A percentile compares a stretch with the other conserved stretches of the same genome.
phyloP scores from a whole-genome alignment of 2,113 vertebrate genomes.

The Pomatostomus ruficeps region DNA sequence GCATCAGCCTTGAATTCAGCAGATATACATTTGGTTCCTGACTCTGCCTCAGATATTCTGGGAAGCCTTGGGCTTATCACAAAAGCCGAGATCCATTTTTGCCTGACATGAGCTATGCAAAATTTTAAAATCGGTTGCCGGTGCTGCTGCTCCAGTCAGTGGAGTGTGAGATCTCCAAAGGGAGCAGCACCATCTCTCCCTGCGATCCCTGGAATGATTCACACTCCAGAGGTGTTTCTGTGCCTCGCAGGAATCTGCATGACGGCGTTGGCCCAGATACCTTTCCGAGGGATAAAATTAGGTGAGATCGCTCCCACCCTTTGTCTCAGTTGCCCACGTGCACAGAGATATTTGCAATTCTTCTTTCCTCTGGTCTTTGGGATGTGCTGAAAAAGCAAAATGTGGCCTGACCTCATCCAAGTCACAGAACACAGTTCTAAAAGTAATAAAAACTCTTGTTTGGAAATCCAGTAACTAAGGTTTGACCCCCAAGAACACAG shows the following conservation, averaged over 20 bases:
- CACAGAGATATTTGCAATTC: not conserved
- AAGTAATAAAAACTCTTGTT: not conserved
- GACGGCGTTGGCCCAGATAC: not conserved
- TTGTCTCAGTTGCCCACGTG: not conserved
- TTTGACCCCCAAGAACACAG: not conserved
- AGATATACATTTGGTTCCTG: not conserved
- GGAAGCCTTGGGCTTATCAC: not conserved
- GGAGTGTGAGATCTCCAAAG: not conserved
- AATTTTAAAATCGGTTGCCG: not conserved
- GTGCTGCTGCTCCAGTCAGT: not conserved
- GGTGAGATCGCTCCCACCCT: not conserved
- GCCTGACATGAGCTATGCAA: not conserved
- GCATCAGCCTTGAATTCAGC: not conserved
- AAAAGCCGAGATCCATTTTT: not conserved
- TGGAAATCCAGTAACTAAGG: not conserved
- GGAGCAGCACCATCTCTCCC: not conserved
- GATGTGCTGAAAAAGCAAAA: not conserved
- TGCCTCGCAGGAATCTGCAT: not conserved
- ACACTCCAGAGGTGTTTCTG: not conserved
- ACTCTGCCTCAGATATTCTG: not conserved
- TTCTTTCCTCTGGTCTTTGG: not conserved
- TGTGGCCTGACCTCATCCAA: not conserved
- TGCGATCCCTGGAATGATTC: not conserved
- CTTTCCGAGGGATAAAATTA: not conserved
- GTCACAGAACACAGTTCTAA: not conserved